Percentiles rank a stretch among this genome's conserved stretches.
Conservation (phyloP, 2,888 invertebrate genomes). For the Drosophila maculinotata region DNA sequence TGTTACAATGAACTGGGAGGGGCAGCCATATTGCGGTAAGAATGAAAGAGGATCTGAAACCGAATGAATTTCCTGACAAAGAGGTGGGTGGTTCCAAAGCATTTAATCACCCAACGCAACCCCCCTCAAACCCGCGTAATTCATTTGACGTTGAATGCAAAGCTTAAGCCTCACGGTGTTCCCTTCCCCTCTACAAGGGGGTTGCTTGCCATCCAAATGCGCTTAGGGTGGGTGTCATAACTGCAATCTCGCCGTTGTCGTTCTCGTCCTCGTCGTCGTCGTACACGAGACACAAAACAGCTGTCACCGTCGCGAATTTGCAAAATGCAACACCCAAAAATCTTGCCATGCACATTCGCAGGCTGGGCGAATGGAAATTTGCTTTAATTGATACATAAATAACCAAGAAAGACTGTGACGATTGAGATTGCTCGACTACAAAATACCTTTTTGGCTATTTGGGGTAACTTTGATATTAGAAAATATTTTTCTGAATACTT, state of each 20-base stretch:
- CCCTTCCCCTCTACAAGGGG: conserved; percentile 11
- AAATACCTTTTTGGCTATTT: conserved; percentile 1
- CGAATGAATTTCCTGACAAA: conserved; percentile 55
- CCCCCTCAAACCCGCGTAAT: conserved; percentile 39
- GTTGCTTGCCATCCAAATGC: conserved; percentile 39
- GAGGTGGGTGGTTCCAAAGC: conserved; percentile 18
- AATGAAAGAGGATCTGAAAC: conserved; percentile 63
- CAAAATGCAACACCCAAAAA: conserved; percentile 54
- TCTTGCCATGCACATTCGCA: conserved; percentile 32
- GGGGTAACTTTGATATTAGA: neutral
- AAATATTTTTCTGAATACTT: too few relatives aligned
- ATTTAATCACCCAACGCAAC: conserved; percentile 57
- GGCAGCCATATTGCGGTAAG: conserved; percentile 43
- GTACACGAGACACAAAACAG: conserved; percentile 47
- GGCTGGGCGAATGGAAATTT: conserved; percentile 14
- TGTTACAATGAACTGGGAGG: conserved; percentile 47
- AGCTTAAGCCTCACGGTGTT: conserved; percentile 39
- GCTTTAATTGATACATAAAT: conserved; percentile 58
- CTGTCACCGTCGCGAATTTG: conserved; percentile 52
- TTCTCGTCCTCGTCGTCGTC: conserved; percentile 3
- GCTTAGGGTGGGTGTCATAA: conserved; percentile 63
- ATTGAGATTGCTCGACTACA: neutral
- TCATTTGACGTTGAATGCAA: conserved; percentile 58
- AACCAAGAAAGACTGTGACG: conserved; percentile 8
- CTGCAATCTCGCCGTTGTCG: conserved; percentile 35